Evolutionary conservation across 2,888 invertebrate genomes (phyloP), one percentile per base, ranked within the genome.

Genomic region (Lithophane leautieri): DNA sequence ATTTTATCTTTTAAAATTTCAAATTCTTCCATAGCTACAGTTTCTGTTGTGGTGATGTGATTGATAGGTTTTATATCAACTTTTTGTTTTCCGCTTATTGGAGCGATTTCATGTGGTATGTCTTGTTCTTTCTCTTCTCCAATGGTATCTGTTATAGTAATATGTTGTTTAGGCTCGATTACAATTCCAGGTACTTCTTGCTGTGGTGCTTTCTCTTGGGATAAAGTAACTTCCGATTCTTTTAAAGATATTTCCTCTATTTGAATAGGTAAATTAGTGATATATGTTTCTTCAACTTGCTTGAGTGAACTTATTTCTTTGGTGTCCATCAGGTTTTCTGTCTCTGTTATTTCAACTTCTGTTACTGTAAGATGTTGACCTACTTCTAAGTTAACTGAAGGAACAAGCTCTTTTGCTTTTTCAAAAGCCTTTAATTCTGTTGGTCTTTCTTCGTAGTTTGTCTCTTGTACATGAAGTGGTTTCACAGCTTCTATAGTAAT

Each of bases 291-390:
- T 70, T 90, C 86, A 62, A 87, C 81, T 74, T 87, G 78, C 63
- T 87, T 90, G n/a, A 78, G 78, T 50, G 79, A 66, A 54, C 83
- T 81, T 60, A 77, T 71, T 74, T 75, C 76, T 73, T 78, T 87
- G 54, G 73, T 73, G 42, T 90, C 84, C 25, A 92, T 80, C 4
- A 73, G 47, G 9, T 87, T 82, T 94, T 97, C 97, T 83, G 94
- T 95, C 81, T 97, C 97, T 52, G 91, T 94, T 69, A 93, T 89
- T 84, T 96, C 91, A 50, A 94, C 91, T 91, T 97, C 97, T 22
- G 94, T 95, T 19, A 97, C 91, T 76, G 97, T 95, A 58, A 97
- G 84, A 88, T 97, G 96, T 89, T 93, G 91, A 85, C 88, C 93
- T 52, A 90, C 70, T 88, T 94, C 90, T 71, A 94, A 74, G 70